Evolutionary conservation across 2,888 invertebrate genomes (phyloP), one percentile per base, ranked within the genome.

Genomic region (Drosophila conformis): DNA sequence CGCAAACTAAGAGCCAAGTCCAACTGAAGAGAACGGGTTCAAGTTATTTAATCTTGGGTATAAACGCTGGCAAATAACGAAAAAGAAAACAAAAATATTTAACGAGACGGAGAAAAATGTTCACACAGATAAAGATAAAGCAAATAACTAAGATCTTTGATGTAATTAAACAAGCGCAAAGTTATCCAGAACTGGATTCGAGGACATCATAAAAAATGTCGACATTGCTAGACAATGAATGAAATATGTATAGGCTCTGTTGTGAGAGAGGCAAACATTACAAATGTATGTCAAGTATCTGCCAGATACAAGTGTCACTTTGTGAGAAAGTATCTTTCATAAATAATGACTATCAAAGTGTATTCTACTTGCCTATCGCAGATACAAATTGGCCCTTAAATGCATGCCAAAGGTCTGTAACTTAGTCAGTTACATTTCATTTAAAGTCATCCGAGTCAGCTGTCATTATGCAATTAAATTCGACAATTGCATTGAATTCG

Each of bases 1-100:
- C 59, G 51, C 42, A 13, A 58, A 57, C 58, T 51, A 25, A 27
- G 18, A 36, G 25, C 31, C 38, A 54, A 65, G 61, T 69, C 62
- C 73, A 77, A 59, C 56, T 56, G 38, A 36, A 61, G 62, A 59
- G 59, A 74, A 63, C 71, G 72, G 57, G 67, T 64, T 66, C 66
- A 66, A 69, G 56, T 54, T 66, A 74, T 74, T 78, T 68, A 73
- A 76, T 66, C 69, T 58, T 40, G 63, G 33, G 51, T 62, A 36
- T 59, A 59, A 69, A 53, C 48, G 52, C 25, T 52, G 52, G n/a
- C 18, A 51, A 57, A 57, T 49, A 29, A 52, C 13, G 38, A 13
- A 27, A 46, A 46, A 15, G 7, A 46, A 25, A 46, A 25, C 25
- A 46, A 46, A 46, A 46, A 46, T 46, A 46, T 46, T 46, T 46